Evolutionary conservation across 2,113 vertebrate genomes (phyloP).

Genomic region (Guaruba guarouba): DNA sequence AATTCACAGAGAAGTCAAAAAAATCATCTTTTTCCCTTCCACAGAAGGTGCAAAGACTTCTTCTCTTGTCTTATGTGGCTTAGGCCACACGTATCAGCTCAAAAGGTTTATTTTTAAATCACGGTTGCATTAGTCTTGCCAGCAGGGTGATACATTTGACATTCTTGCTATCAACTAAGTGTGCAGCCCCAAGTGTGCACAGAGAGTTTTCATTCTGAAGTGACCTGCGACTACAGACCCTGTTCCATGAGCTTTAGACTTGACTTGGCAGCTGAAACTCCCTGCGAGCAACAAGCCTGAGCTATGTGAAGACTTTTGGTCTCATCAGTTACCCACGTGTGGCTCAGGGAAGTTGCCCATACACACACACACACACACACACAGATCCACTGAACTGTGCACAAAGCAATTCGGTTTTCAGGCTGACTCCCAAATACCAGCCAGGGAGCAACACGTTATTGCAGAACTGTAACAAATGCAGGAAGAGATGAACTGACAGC

Average conservation of each 20-base stretch:
- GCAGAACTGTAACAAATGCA: neutral
- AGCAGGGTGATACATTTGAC: neutral
- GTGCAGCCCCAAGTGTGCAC: neutral
- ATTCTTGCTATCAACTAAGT: neutral
- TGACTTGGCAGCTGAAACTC: neutral
- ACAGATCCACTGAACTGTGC: fast-evolving
- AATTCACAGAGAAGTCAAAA: neutral
- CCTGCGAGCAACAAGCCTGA: neutral
- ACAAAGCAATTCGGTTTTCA: neutral
- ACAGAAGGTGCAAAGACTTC: neutral
- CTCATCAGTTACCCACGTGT: neutral
- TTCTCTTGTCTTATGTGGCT: neutral
- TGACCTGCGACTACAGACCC: neutral
- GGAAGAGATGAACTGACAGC: neutral
- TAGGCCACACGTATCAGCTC: neutral
- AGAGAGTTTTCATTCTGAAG: neutral
- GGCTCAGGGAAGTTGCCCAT: neutral
- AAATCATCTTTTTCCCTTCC: neutral
- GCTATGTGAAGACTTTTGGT: neutral
- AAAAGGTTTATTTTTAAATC: constrained; percentile 12
- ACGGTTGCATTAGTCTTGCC: neutral
- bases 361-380: neutral
- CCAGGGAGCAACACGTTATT: fast-evolving
- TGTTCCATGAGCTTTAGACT: neutral
- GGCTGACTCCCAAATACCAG: neutral